A percentile compares a stretch with the other conserved stretches of the same genome.
phyloP scores from a whole-genome alignment of 2,888 invertebrate genomes.

The Blastobasis lacticolella region DNA sequence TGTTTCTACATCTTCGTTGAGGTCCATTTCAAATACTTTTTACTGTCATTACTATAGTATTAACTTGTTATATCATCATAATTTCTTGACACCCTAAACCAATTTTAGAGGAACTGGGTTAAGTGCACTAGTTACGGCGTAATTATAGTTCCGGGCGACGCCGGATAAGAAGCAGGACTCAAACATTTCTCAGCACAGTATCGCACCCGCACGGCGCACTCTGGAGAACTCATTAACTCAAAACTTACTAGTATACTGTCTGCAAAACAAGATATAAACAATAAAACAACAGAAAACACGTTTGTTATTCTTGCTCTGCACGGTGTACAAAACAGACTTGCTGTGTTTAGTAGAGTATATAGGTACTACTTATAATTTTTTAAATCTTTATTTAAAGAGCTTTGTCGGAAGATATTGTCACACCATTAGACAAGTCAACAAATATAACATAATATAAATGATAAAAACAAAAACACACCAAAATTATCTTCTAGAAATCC shows the following conservation, averaged over 20 bases:
- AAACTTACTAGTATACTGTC: conserved; percentile 1
- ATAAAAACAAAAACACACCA: neutral
- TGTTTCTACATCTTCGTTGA: no score
- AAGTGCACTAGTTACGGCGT: no score
- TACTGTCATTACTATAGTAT: no score
- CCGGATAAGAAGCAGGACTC: neutral
- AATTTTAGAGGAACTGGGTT: no score
- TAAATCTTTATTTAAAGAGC: neutral
- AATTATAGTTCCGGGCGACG: neutral
- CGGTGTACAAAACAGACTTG: neutral
- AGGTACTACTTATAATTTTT: neutral
- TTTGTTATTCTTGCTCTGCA: neutral
- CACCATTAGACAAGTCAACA: neutral
- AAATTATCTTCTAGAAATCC: neutral
- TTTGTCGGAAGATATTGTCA: neutral
- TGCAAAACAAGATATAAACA: neutral
- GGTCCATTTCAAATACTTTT: no score
- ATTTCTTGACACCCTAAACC: no score
- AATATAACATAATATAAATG: neutral
- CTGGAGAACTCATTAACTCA: conserved; percentile 9
- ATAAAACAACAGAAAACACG: neutral
- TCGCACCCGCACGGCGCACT: conserved; percentile 3
- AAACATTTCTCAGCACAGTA: conserved; percentile 2
- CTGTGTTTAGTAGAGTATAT: neutral
- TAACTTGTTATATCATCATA: no score